phyloP scores from a whole-genome alignment of 2,797 vertebrate species.

The Podargus strigoides region DNA sequence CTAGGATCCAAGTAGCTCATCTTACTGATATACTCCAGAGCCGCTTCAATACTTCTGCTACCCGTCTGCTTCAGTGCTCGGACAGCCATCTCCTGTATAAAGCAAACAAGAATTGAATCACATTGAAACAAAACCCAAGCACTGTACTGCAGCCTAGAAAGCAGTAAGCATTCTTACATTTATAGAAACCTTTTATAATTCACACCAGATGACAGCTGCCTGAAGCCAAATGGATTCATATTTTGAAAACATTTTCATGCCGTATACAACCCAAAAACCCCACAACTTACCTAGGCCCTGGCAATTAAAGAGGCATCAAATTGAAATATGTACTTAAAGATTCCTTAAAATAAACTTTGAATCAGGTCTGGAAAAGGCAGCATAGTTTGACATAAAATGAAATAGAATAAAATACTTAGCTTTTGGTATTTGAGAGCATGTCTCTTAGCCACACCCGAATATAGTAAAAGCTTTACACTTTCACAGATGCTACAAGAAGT shows the following conservation, averaged over 20 bases:
- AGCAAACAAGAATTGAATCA: background rate
- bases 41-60: conserved; percentile 95
- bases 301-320: background rate
- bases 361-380: background rate
- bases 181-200: background rate
- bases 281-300: background rate
- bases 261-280: background rate
- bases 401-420: background rate
- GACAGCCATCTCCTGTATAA: conserved; percentile 91
- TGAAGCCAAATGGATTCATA: background rate
- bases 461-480: background rate
- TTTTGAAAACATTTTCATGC: background rate
- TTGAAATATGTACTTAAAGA: background rate
- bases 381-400: background rate
- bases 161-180: background rate
- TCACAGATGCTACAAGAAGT: background rate
- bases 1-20: conserved; percentile 97
- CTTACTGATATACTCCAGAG: conserved; percentile 96
- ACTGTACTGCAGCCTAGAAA: background rate
- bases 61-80: conserved; percentile 96
- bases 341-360: background rate
- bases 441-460: background rate
- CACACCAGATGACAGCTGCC: background rate
- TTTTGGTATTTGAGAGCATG: background rate
- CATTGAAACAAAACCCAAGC: background rate